phyloP scores from a whole-genome alignment of 2,888 invertebrate genomes.

The Orthosia cruda region DNA sequence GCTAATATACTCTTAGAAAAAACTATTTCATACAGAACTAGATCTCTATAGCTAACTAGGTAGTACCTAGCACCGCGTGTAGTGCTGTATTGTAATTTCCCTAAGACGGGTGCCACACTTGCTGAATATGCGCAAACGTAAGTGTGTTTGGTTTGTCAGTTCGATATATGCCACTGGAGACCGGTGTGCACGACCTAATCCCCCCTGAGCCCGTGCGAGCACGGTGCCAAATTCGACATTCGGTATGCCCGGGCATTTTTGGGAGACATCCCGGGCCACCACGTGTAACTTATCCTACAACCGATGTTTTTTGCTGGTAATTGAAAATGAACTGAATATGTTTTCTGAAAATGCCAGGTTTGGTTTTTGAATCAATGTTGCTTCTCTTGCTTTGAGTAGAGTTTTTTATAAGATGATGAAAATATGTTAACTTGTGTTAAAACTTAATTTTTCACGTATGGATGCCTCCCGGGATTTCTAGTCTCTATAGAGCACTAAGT shows the following conservation, averaged over 20 bases:
- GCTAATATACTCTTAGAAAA: slow-evolving; percentile 8
- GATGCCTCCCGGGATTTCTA: not conserved
- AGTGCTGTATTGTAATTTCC: slow-evolving; percentile 21
- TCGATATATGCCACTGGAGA: slow-evolving; percentile 63
- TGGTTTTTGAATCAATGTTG: not conserved
- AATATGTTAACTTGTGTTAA: not conserved
- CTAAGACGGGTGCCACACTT: slow-evolving; percentile 23
- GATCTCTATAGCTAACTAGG: not conserved
- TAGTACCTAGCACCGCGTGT: not conserved
- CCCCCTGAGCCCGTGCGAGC: slow-evolving; percentile 70
- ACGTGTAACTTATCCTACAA: slow-evolving; percentile 39
- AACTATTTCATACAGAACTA: not conserved
- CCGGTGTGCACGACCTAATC: slow-evolving; percentile 72
- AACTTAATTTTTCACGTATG: not conserved
- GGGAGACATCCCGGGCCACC: slow-evolving; percentile 50
- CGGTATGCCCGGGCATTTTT: slow-evolving; percentile 68
- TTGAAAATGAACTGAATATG: slow-evolving; percentile 10
- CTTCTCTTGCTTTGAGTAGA: not conserved
- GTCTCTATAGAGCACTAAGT: not conserved
- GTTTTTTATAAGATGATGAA: not conserved
- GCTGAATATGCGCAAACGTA: slow-evolving; percentile 55
- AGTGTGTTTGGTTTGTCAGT: slow-evolving; percentile 64
- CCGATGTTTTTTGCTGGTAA: slow-evolving; percentile 14
- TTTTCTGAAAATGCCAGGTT: not conserved
- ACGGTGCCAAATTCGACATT: slow-evolving; percentile 69